Conservation (phyloP, 2,888 invertebrate species). For the Tuberolachnus salignus region DNA sequence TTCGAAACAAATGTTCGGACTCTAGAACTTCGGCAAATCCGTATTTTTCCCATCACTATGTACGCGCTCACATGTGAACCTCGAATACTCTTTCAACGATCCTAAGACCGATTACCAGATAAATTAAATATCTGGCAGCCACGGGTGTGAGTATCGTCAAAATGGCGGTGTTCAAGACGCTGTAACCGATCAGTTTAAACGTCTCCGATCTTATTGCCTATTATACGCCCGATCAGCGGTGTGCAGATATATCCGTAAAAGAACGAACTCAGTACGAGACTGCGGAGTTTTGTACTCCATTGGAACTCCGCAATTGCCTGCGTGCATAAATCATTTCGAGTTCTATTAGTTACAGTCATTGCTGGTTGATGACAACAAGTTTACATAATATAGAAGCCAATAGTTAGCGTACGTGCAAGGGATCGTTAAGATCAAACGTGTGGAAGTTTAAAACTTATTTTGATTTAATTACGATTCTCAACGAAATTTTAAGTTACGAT, state of each 20-base stretch:
- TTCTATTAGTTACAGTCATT: too few relatives aligned
- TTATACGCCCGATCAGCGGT: conserved; percentile 81
- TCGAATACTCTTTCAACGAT: conserved; percentile 82
- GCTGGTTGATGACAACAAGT: too few relatives aligned
- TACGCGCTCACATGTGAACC: conserved; percentile 64
- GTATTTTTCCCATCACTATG: too few relatives aligned
- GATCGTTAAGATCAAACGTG: too few relatives aligned
- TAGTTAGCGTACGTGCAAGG: too few relatives aligned
- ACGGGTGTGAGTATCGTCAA: conserved; percentile 82
- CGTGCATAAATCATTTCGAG: too few relatives aligned
- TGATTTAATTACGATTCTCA: too few relatives aligned
- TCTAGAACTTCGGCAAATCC: too few relatives aligned
- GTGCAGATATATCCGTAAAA: conserved; percentile 89
- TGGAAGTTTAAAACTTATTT: too few relatives aligned
- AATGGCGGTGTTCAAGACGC: conserved; percentile 78
- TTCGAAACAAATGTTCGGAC: too few relatives aligned
- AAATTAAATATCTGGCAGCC: conserved; percentile 65
- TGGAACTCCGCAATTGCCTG: conserved; percentile 79
- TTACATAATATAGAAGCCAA: too few relatives aligned
- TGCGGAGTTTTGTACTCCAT: conserved; percentile 80
- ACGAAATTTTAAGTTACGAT: too few relatives aligned
- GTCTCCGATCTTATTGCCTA: conserved; percentile 84
- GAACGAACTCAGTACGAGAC: conserved; percentile 79
- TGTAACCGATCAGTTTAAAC: conserved; percentile 76
- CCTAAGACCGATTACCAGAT: conserved; percentile 73